Conservation (phyloP, 2,113 vertebrate species). For the Phylloscopus trochilus region DNA sequence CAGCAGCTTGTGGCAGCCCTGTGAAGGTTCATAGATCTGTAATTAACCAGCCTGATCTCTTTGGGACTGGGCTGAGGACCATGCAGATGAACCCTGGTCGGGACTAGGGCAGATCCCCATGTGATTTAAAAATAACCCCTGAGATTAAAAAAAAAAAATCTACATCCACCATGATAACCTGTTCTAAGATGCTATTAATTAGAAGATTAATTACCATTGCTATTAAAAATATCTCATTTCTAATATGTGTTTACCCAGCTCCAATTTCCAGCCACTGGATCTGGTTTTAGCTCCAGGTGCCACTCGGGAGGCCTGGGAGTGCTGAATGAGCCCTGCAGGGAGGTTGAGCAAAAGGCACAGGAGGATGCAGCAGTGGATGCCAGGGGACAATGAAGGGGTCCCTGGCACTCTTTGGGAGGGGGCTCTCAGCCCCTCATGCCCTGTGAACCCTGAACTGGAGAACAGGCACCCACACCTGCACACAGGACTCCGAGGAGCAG, state of each 20-base stretch:
- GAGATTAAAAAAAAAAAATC: background rate
- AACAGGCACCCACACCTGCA: background rate
- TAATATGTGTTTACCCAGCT: background rate
- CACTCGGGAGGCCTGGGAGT: background rate
- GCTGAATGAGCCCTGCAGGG: background rate
- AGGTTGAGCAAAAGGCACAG: fast-evolving
- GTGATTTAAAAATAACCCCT: background rate
- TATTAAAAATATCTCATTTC: background rate
- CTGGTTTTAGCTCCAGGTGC: background rate
- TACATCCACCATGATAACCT: background rate
- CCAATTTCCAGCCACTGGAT: background rate
- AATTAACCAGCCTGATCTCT: background rate
- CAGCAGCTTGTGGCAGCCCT: background rate
- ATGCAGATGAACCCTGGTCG: background rate
- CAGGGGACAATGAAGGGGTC: fast-evolving
- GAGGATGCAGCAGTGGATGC: fast-evolving
- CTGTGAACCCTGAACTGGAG: fast-evolving
- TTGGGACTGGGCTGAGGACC: background rate
- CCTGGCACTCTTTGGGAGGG: fast-evolving
- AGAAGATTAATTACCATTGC: background rate
- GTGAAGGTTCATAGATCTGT: background rate
- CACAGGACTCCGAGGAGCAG: background rate
- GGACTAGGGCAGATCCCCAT: background rate
- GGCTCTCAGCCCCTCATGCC: background rate
- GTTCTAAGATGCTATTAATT: background rate